Evolutionary conservation across 1,140 invertebrate genomes (phyloP).

Genomic region (Ctenoplectra terminalis): DNA sequence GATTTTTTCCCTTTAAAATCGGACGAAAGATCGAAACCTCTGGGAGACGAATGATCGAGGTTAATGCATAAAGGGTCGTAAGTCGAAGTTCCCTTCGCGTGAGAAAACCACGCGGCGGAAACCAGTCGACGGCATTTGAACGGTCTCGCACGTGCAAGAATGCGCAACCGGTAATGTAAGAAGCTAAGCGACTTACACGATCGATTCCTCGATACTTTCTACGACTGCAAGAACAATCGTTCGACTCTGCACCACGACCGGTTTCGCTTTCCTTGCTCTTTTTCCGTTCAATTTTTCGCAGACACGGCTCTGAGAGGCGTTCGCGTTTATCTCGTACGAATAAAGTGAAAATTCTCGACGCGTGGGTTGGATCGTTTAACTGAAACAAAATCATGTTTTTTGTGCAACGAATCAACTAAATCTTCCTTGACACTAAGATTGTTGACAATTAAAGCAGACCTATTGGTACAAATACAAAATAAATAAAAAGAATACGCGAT

Average conservation of each 20-base stretch:
- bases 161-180: conserved; percentile 14
- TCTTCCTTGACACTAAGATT: too few relatives aligned
- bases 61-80: not conserved
- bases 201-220: conserved; percentile 33
- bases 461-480: too few relatives aligned
- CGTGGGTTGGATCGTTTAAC: too few relatives aligned
- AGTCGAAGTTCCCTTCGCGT: conserved; percentile 1
- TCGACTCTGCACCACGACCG: not conserved
- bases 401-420: too few relatives aligned
- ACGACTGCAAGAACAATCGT: conserved; percentile 33
- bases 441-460: too few relatives aligned
- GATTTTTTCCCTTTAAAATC: not conserved
- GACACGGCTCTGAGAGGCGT: not conserved
- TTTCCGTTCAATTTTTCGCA: not conserved
- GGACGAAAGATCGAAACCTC: not conserved
- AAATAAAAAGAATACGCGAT: too few relatives aligned
- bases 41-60: not conserved
- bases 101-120: conserved; percentile 16
- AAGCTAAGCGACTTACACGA: conserved; percentile 23
- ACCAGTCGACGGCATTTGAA: conserved; percentile 37
- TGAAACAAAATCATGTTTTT: too few relatives aligned
- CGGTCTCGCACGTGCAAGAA: conserved; percentile 32
- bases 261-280: conserved; percentile 2
- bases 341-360: not conserved
- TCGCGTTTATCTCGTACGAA: not conserved